Base-by-base conservation (phyloP, 2,113 vertebrate species). In the Xiphophorus hellerii region DNA sequence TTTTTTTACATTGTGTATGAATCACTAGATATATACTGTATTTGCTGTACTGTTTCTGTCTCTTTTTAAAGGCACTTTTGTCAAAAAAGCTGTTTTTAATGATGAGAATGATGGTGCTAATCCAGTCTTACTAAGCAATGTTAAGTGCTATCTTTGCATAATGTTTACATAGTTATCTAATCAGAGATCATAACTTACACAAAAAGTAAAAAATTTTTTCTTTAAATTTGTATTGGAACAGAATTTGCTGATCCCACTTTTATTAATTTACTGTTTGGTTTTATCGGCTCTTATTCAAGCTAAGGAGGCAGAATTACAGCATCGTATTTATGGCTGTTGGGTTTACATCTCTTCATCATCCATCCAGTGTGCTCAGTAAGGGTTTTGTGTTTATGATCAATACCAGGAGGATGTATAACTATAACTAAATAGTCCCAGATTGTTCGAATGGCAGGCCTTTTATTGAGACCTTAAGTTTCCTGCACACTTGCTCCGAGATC, bases 41-140 rank as follows among this genome's bases (percentile, higher is more conserved):
- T 20, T 54, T 20, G 22, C 7, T n/a, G 17, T n/a, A 3, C 51
- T n/a, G 22, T 58, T 58, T 10, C 25, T 29, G 12, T 25, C 22
- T 60, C 30, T 42, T 62, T 66, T 61, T 54, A n/a, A 28, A 62
- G 39, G 73, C 60, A 31, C 28, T 78, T 83, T 66, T 77, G 61
- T 11, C 35, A 65, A 75, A 82, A 74, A 73, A 22, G 67, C 64
- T 51, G 66, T 28, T 48, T 64, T 73, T 73, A 84, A 77, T 62
- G 77, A 82, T 70, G 71, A 76, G 69, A 83, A 84, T 65, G 61
- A 30, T 20, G 51, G 67, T 61, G 72, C 71, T 83, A 65, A 81
- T 80, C 83, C 37, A 4, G n/a, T 39, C 62, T 71, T 62, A 70
- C 29, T 27, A 17, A 70, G 83, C 74, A 83, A 20, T 62, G 48